Percentiles rank a stretch among this genome's conserved stretches.
Conservation (phyloP, 2,113 vertebrate genomes). For the Entelurus aequoreus region DNA sequence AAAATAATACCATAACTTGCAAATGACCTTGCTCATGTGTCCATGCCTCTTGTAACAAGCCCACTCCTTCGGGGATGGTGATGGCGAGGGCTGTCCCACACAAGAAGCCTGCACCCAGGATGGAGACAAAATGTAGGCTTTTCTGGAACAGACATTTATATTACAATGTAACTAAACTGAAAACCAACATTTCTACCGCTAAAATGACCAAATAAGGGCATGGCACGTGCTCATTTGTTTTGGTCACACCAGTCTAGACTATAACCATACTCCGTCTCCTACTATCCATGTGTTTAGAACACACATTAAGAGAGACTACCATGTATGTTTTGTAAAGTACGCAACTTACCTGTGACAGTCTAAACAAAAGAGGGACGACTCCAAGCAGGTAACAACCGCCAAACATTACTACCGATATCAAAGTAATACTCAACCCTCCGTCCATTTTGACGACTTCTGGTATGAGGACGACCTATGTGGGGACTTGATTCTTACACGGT, state of each 20-base stretch:
- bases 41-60: conserved; percentile 55
- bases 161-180: not conserved
- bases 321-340: not conserved
- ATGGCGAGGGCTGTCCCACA: conserved; percentile 65
- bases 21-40: conserved; percentile 30
- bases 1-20: not conserved
- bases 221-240: not conserved
- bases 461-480: no score
- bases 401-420: conserved; percentile 75
- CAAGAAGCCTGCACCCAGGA: conserved; percentile 71
- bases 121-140: conserved; percentile 70
- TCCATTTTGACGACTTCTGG: conserved; percentile 60
- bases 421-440: conserved; percentile 63
- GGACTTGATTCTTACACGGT: no score
- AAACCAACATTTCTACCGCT: not conserved
- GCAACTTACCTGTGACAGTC: conserved; percentile 71
- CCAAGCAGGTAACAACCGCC: conserved; percentile 72
- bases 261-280: no score
- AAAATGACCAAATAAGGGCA: not conserved
- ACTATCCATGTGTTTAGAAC: not conserved
- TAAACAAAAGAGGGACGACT: conserved; percentile 70
- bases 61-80: conserved; percentile 71
- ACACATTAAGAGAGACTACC: not conserved
- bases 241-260: not conserved
- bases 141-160: conserved; percentile 33